Conservation (phyloP, 2,797 vertebrate genomes). For the Diplodus puntazzo region DNA sequence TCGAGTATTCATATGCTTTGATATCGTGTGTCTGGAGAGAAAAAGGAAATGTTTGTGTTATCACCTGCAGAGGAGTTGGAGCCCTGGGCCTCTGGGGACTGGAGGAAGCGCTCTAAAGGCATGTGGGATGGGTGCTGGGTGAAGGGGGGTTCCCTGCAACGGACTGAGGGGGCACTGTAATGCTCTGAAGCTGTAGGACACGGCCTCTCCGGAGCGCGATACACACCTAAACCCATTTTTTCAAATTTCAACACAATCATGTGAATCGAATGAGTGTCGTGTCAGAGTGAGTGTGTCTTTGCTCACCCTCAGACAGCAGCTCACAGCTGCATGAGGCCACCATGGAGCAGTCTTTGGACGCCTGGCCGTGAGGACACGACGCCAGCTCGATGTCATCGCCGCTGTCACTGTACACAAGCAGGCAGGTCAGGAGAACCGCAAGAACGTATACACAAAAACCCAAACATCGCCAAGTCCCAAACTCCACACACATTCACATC, state of each 20-base stretch:
- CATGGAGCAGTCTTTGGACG: conserved; percentile 86
- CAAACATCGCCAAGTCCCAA: conserved; percentile 45
- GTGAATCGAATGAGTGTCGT: conserved; percentile 6
- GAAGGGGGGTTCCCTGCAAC: conserved; percentile 86
- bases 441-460: conserved; percentile 58
- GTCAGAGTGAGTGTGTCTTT: neutral
- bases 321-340: conserved; percentile 95
- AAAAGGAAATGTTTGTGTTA: neutral
- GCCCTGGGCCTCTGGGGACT: conserved; percentile 88
- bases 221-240: conserved; percentile 81
- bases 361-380: conserved; percentile 90
- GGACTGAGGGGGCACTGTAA: conserved; percentile 82
- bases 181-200: conserved; percentile 79
- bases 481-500: conserved; percentile 43
- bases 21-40: neutral
- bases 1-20: neutral
- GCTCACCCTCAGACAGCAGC: conserved; percentile 92
- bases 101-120: conserved; percentile 93
- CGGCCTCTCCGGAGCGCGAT: conserved; percentile 86
- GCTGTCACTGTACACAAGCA: conserved; percentile 89
- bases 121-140: conserved; percentile 91
- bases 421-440: conserved; percentile 60
- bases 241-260: conserved; percentile 1
- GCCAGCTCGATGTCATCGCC: conserved; percentile 94
- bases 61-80: conserved; percentile 84